Evolutionary conservation across 1,140 invertebrate genomes (phyloP).

Genomic region (Macrobrachium nipponense): DNA sequence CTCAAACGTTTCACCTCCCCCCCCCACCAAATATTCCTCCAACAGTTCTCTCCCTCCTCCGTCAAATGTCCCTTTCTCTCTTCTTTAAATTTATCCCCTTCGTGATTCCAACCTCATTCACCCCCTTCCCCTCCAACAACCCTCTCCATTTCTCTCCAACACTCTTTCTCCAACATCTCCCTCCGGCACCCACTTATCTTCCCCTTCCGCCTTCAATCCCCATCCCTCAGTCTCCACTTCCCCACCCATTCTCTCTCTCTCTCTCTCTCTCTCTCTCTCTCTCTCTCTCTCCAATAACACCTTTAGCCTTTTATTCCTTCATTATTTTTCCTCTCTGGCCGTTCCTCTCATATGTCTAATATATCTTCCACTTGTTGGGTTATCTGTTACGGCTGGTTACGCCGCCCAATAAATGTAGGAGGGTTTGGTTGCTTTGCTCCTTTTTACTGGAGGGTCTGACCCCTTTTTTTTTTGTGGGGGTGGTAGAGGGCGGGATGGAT

Average conservation of each 20-base stretch:
- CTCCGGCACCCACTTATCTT: background rate
- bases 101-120: background rate
- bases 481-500: too few species aligned
- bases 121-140: background rate
- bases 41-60: too few species aligned
- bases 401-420: too few species aligned
- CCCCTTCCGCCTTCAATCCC: background rate
- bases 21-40: too few species aligned
- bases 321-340: background rate
- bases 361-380: background rate
- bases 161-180: background rate
- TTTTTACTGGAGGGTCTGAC: too few species aligned
- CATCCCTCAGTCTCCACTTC: background rate
- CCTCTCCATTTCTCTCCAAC: background rate
- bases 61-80: background rate
- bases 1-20: too few species aligned
- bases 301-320: background rate
- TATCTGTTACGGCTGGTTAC: too few species aligned
- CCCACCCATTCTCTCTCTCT: conserved; percentile 1
- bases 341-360: background rate
- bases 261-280: conserved; percentile 16
- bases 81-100: background rate
- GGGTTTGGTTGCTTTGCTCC: too few species aligned
- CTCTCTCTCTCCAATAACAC: background rate
- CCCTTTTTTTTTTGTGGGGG: too few species aligned